Evolutionary conservation across 2,113 vertebrate genomes (phyloP), one percentile per base, ranked within the genome.

Genomic region (Hemichromis elongatus): DNA sequence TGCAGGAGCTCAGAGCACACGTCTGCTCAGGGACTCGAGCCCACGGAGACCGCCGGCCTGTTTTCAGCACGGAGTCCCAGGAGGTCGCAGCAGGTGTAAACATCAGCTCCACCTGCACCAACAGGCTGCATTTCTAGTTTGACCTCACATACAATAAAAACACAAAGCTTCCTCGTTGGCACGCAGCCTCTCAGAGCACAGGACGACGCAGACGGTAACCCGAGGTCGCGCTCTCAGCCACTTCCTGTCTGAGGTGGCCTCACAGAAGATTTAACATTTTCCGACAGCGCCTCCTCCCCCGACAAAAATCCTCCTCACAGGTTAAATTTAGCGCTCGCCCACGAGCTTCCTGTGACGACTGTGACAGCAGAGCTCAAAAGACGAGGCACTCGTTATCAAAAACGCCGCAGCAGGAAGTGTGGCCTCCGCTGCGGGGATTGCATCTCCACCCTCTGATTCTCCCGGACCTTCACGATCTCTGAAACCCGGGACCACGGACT

Each of bases 231-330:
- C 40, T 66, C 24, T 70, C 21, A 26, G 77, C 86, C 50, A 57
- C 84, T 92, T 94, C 92, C 90, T 92, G 86, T 53, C 79, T 88
- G 83, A 35, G 89, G 83, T 87, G 66, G 73, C 77, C 68, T 88
- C 79, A 35, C 35, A 18, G 14, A 14, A 45, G 61, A 88, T 80
- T 59, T 80, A 73, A 66, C 55, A 79, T 80, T 91, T 92, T 93
- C 86, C 83, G 50, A 85, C 42, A 73, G 54, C 18, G 54, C 10
- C 56, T 86, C 83, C 80, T 79, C 77, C 53, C 56, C 16, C 7
- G 54, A 19, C 35, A 50, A 47, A 79, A 73, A 53, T 26, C 47
- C 21, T 14, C 40, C 52, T 14, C 47, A 81, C 26, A 9, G 50
- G 79, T 47, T 88, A 89, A 77, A 84, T 70, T 80, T 81, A 81